Evolutionary conservation across 2,113 vertebrate genomes (phyloP), one percentile per base, ranked within the genome.

Genomic region (Raja brachyura): DNA sequence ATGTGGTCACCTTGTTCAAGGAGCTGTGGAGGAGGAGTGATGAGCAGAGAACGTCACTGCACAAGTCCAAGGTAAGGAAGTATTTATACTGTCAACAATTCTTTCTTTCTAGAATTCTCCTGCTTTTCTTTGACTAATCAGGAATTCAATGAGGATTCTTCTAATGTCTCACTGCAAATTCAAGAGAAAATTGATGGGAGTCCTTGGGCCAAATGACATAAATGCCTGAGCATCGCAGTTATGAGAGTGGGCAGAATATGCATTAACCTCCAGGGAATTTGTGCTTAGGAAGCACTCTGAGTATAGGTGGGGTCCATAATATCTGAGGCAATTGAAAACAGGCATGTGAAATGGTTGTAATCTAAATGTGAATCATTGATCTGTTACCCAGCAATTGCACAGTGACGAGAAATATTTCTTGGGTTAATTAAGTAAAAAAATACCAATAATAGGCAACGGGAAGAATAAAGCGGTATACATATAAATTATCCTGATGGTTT

Each of bases 21-120:
- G 74, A 98, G 96, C 93, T 98, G 98, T 14, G 97, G 97, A 93
- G 97, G 97, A 54, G 98, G 98, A 3, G 95, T 98, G 93, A 97
- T 96, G 0, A 97, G 95, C 94, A 96, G 97, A 93, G 97, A 98
- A 93, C 96, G 98, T 74, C 96, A 97, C 93, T 98, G 98, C 96
- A 96, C 94, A 93, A 97, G 96, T 88, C 97, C 97, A 93, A 97
- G 95, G 98, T 98, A 93, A 90, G 33, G 54, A 48, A 59, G 8
- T 28, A 28, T 68, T 74, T 22, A 28, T 20, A 73, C 68, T 13
- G 66, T 48, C 68, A 48, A 48, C 39, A 4, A 4, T 92, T 20
- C 70, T 54, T 25, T 20, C 20, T 59, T 59, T 85, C 78, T 54
- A 33, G 54, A 10, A 4, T 81, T 54, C 48, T 39, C 5, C 18